phyloP scores from a whole-genome alignment of 1,140 invertebrate species.

The Tribolium castaneum region DNA sequence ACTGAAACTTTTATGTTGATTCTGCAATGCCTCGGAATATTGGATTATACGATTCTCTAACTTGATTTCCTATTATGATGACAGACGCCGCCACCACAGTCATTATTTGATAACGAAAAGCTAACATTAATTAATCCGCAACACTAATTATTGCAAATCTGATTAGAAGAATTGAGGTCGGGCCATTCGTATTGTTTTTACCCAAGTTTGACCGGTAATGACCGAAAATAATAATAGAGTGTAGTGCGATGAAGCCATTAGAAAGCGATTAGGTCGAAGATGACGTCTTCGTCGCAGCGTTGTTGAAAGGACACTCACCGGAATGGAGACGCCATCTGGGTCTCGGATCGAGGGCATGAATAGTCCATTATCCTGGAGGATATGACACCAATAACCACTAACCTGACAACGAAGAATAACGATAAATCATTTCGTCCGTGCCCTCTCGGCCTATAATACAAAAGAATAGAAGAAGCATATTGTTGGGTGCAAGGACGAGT shows the following conservation, averaged over 20 bases:
- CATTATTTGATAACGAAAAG: not conserved
- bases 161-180: not conserved
- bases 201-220: not conserved
- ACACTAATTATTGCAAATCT: not conserved
- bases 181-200: not conserved
- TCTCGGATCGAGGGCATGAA: slow-evolving; percentile 39
- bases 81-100: not conserved
- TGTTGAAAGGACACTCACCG: slow-evolving; percentile 22
- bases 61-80: not conserved
- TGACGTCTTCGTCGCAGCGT: not conserved
- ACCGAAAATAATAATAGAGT: not conserved
- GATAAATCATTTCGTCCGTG: slow-evolving; percentile 46
- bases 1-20: not conserved
- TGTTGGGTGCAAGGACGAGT: not conserved
- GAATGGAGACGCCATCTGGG: slow-evolving; percentile 22
- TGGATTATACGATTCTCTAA: not conserved
- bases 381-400: slow-evolving; percentile 51
- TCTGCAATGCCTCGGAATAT: not conserved
- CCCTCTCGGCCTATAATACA: slow-evolving; percentile 8
- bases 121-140: not conserved
- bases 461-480: not conserved
- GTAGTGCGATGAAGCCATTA: slow-evolving; percentile 4
- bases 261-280: slow-evolving; percentile 7
- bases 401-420: slow-evolving; percentile 42
- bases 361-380: slow-evolving; percentile 49